Evolutionary conservation across 2,888 invertebrate species (phyloP).

Genomic region (Drosophila tripunctata): DNA sequence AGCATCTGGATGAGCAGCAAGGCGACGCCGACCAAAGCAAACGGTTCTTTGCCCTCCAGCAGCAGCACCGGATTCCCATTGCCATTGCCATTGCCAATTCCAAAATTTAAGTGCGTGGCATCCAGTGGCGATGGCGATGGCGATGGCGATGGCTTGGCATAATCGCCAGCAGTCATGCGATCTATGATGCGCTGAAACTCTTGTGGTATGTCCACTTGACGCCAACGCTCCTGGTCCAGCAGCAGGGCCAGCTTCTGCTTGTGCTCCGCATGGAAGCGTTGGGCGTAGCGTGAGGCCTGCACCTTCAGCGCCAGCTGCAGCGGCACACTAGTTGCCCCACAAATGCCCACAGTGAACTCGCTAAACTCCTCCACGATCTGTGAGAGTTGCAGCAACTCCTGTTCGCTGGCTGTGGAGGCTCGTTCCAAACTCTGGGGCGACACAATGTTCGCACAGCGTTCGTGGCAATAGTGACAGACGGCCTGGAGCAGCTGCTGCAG

Average conservation of each 20-base stretch:
- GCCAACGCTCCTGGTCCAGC: slow-evolving; percentile 97
- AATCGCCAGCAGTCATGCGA: slow-evolving; percentile 86
- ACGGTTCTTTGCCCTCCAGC: slow-evolving; percentile 88
- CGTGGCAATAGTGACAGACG: slow-evolving; percentile 96
- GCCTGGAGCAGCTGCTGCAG: slow-evolving; percentile 91
- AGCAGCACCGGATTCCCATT: slow-evolving; percentile 87
- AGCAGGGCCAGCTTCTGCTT: slow-evolving; percentile 93
- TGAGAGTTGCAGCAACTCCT: slow-evolving; percentile 90
- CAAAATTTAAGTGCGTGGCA: neutral
- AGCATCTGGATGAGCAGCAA: slow-evolving; percentile 95
- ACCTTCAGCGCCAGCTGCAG: slow-evolving; percentile 92
- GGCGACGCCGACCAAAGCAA: slow-evolving; percentile 91
- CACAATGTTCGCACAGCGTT: slow-evolving; percentile 94
- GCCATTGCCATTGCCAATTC: slow-evolving; percentile 51
- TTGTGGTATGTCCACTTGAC: slow-evolving; percentile 94
- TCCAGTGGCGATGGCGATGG: slow-evolving; percentile 20
- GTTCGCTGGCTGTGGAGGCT: slow-evolving; percentile 89
- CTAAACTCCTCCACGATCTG: slow-evolving; percentile 92
- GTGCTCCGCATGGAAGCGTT: slow-evolving; percentile 94
- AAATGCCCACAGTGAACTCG: slow-evolving; percentile 89
- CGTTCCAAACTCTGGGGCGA: slow-evolving; percentile 90
- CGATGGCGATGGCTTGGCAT: slow-evolving; percentile 65
- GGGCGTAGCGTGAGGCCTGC: slow-evolving; percentile 95
- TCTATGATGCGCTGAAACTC: slow-evolving; percentile 94
- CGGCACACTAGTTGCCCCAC: slow-evolving; percentile 90